phyloP scores from a whole-genome alignment of 2,888 invertebrate genomes.

The Andrena chrysosceles region DNA sequence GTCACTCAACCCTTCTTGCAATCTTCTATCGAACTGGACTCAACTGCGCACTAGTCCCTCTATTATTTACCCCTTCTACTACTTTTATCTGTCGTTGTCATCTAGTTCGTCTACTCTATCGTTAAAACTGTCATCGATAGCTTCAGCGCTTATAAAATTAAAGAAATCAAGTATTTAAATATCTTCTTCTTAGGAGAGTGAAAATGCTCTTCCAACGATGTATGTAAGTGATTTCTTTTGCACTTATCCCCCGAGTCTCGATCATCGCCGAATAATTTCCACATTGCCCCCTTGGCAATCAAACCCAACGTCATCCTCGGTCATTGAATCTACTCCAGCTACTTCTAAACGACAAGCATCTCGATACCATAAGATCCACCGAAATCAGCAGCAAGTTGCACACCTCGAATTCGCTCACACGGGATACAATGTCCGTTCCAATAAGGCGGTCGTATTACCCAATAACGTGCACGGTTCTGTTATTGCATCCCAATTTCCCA shows the following conservation, averaged over 20 bases:
- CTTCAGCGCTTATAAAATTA: not conserved
- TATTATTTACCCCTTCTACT: conserved; percentile 8
- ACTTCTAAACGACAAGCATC: not conserved
- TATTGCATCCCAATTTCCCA: conserved; percentile 38
- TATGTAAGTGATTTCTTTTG: too few species aligned
- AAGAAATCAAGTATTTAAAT: too few species aligned
- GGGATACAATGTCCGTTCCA: conserved; percentile 36
- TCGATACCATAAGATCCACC: not conserved
- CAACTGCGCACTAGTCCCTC: not conserved
- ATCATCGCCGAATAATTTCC: too few species aligned
- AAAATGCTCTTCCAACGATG: too few species aligned
- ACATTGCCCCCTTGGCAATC: too few species aligned
- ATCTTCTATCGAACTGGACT: conserved; percentile 15
- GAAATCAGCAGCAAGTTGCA: not conserved
- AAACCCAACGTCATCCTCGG: too few species aligned
- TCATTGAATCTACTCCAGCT: too few species aligned
- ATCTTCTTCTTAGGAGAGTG: too few species aligned
- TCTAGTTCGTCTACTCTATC: not conserved
- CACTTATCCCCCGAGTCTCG: too few species aligned
- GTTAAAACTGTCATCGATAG: not conserved
- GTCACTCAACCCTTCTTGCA: conserved; percentile 30
- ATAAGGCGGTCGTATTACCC: conserved; percentile 30
- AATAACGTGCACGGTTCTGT: conserved; percentile 11
- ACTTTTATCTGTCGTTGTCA: not conserved
- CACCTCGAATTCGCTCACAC: not conserved